Conservation (phyloP, 2,113 vertebrate species). For the Philantomba maxwellii region DNA sequence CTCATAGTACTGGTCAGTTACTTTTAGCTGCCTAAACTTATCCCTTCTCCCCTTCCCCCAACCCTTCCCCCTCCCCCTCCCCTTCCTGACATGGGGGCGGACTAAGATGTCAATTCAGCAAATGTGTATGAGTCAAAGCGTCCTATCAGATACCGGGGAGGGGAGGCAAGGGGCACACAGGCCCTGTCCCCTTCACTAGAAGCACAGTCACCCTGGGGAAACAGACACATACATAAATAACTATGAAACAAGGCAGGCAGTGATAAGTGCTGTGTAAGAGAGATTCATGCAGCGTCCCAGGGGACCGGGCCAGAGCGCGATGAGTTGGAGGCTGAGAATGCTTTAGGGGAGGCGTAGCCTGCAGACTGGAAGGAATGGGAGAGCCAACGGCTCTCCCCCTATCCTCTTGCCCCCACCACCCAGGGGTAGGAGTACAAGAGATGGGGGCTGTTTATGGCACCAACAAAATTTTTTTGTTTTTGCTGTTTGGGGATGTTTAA, state of each 20-base stretch:
- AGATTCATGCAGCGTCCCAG: slow-evolving; percentile 42
- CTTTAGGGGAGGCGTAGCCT: not conserved
- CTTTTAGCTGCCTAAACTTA: not conserved
- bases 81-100: not conserved
- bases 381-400: not conserved
- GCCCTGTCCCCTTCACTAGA: not conserved
- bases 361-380: not conserved
- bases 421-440: not conserved
- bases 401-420: not conserved
- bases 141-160: not conserved
- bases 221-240: slow-evolving; percentile 54
- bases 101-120: slow-evolving; percentile 21
- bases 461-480: not conserved
- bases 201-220: slow-evolving; percentile 25
- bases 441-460: not conserved
- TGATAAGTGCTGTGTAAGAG: slow-evolving; percentile 50
- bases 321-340: not conserved
- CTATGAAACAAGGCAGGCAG: slow-evolving; percentile 51
- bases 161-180: not conserved
- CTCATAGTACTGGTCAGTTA: not conserved
- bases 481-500: not conserved
- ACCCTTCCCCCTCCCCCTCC: not conserved
- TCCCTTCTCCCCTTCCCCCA: not conserved
- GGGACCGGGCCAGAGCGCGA: not conserved
- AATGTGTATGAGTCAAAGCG: not conserved